phyloP scores from a whole-genome alignment of 2,113 vertebrate species.

The Felis chaus region DNA sequence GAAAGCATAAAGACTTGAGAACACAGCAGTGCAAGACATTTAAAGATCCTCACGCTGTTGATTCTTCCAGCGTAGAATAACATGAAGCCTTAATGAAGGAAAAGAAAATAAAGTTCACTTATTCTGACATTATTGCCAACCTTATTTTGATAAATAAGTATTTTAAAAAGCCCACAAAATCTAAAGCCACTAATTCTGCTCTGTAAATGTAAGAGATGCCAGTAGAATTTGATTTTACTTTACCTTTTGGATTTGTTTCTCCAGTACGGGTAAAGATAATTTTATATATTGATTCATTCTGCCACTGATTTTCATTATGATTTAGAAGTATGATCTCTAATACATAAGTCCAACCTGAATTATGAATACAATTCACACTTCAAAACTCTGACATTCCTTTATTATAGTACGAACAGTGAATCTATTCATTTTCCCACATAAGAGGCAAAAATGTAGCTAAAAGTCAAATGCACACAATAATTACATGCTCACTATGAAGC shows the following conservation, averaged over 20 bases:
- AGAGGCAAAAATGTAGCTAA: neutral
- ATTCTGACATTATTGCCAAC: neutral
- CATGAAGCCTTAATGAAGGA: neutral
- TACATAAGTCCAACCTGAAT: slow-evolving; percentile 44
- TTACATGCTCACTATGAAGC: neutral
- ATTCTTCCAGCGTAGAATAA: neutral
- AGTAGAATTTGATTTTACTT: slow-evolving; percentile 33
- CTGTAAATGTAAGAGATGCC: neutral
- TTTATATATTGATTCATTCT: slow-evolving; percentile 52
- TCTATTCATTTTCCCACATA: slow-evolving; percentile 32
- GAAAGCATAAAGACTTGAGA: neutral
- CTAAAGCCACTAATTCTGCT: slow-evolving; percentile 20
- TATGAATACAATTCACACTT: slow-evolving; percentile 42
- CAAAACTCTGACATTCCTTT: slow-evolving; percentile 31
- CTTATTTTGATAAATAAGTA: slow-evolving; percentile 41
- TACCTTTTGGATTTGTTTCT: slow-evolving; percentile 44
- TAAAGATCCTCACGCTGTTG: neutral
- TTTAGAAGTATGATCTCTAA: slow-evolving; percentile 26
- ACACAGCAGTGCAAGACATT: neutral
- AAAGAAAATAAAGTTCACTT: slow-evolving; percentile 35
- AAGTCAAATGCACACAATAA: neutral
- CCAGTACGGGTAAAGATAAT: slow-evolving; percentile 38
- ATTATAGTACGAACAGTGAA: neutral
- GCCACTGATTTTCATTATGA: slow-evolving; percentile 7
- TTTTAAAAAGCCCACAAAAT: neutral